Percentiles rank a stretch among this genome's conserved stretches.
Conservation (phyloP, 2,888 invertebrate genomes). For the Hydroisotoma schaefferi region DNA sequence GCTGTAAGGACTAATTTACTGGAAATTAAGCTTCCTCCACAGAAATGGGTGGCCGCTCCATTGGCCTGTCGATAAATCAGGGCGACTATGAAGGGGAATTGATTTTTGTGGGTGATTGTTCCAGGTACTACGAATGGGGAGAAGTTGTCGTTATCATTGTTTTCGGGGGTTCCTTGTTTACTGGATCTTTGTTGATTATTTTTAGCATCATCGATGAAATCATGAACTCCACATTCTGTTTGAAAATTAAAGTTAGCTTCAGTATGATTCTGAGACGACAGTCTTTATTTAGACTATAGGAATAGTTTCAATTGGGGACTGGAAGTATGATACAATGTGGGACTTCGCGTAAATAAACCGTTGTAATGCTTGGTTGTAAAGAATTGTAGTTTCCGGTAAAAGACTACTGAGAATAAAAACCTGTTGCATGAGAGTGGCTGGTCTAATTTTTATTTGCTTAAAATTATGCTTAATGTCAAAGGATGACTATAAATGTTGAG, state of each 20-base stretch:
- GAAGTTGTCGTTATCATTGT: neutral
- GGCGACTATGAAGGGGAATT: slow-evolving; percentile 36
- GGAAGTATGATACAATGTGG: too few relatives aligned
- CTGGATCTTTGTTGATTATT: slow-evolving; percentile 4
- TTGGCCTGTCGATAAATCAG: slow-evolving; percentile 23
- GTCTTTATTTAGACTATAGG: too few relatives aligned
- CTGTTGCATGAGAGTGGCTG: too few relatives aligned
- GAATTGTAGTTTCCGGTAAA: too few relatives aligned
- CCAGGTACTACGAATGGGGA: slow-evolving; percentile 9
- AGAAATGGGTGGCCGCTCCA: slow-evolving; percentile 41
- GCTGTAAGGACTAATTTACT: slow-evolving; percentile 53
- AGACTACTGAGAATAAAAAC: too few relatives aligned
- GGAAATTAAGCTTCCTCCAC: slow-evolving; percentile 53
- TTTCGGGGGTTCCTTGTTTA: slow-evolving; percentile 9
- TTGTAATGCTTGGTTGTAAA: too few relatives aligned
- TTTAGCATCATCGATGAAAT: neutral
- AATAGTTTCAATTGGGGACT: too few relatives aligned
- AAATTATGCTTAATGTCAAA: too few relatives aligned
- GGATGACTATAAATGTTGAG: too few relatives aligned
- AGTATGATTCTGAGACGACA: too few relatives aligned
- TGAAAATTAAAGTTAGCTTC: neutral
- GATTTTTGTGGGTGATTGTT: slow-evolving; percentile 21
- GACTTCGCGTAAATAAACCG: too few relatives aligned
- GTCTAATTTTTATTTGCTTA: too few relatives aligned
- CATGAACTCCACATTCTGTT: slow-evolving; percentile 31